Evolutionary conservation across 2,113 vertebrate genomes (phyloP).

Genomic region (Leptodactylus fuscus): DNA sequence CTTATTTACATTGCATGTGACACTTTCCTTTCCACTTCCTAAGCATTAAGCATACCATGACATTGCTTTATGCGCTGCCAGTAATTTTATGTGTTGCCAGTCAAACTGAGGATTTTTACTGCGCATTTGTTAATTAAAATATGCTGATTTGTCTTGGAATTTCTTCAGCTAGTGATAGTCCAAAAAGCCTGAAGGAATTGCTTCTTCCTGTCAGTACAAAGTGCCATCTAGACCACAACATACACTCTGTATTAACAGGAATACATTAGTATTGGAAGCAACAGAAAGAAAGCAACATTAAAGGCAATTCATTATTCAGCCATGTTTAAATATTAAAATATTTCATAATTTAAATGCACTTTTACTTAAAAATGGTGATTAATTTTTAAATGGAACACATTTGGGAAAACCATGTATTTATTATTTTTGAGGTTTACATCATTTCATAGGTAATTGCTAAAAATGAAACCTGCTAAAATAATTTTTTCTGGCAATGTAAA

Average conservation of each 20-base stretch:
- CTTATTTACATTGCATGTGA: slow-evolving; percentile 32
- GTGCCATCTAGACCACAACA: slow-evolving; percentile 27
- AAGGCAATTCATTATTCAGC: slow-evolving; percentile 41
- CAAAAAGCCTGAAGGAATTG: slow-evolving; percentile 14
- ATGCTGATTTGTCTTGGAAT: slow-evolving; percentile 30
- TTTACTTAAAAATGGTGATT: slow-evolving; percentile 45
- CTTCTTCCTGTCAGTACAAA: slow-evolving; percentile 32
- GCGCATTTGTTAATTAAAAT: slow-evolving; percentile 46
- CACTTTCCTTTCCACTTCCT: slow-evolving; percentile 21
- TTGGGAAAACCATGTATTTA: slow-evolving; percentile 34
- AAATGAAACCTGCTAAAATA: not conserved
- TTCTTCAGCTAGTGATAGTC: not conserved
- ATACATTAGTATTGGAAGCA: slow-evolving; percentile 29
- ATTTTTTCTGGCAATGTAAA: too few relatives aligned
- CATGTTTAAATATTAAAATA: slow-evolving; percentile 45
- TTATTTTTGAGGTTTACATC: slow-evolving; percentile 2
- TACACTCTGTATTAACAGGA: slow-evolving; percentile 2
- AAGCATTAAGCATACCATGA: slow-evolving; percentile 41
- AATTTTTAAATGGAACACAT: slow-evolving; percentile 42
- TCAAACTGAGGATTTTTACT: slow-evolving; percentile 9
- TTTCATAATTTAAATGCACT: slow-evolving; percentile 50
- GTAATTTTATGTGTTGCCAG: slow-evolving; percentile 34
- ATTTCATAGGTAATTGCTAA: not conserved
- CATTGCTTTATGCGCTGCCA: slow-evolving; percentile 29
- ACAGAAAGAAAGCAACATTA: slow-evolving; percentile 30